Base-by-base conservation (phyloP, 2,888 invertebrate genomes). In the Acronicta aceris region DNA sequence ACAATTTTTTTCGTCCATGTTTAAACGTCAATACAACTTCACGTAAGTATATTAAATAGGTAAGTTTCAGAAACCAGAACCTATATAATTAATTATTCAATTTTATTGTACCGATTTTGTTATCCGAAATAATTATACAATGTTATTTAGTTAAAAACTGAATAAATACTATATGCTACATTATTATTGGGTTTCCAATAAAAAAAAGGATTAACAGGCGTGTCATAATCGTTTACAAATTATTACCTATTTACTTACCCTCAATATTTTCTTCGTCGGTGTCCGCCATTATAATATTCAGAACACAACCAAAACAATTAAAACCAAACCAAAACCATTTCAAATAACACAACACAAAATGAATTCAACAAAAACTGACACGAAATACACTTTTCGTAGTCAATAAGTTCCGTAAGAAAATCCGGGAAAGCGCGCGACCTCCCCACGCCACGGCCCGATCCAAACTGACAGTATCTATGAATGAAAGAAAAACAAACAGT, bases 191-290 rank as follows among this genome's bases (percentile, higher is more conserved):
- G n/a, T n/a, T n/a, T n/a, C n/a, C n/a, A n/a, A n/a, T 48, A 41
- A 45, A 70, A 63, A 21, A 45, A 54, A 56, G 13, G 8, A 33
- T 40, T 48, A 13, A 27, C 21, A 42, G 25, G 17, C 47, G 1
- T 7, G 8, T 17, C 42, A 16, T 27, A 53, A 58, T 47, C 38
- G 5, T 42, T 33, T 33, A 33, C 1, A 36, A 46, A 33, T 12
- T 12, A 33, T 30, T n/a, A n/a, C n/a, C n/a, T n/a, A n/a, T 8
- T 30, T 33, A 42, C 78, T 54, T 73, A 89, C 90, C 90, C 81
- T 90, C 90, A 42, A 89, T 79, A 64, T 84, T 89, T 68, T 89
- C 90, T 54, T 89, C 89, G n/a, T 90, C 89, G 51, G 80, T 81
- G 60, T 89, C 89, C 17, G 81, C 71, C 87, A 89, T 88, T 59